phyloP scores from a whole-genome alignment of 2,113 vertebrate genomes.

The Porphyrio hochstetteri region DNA sequence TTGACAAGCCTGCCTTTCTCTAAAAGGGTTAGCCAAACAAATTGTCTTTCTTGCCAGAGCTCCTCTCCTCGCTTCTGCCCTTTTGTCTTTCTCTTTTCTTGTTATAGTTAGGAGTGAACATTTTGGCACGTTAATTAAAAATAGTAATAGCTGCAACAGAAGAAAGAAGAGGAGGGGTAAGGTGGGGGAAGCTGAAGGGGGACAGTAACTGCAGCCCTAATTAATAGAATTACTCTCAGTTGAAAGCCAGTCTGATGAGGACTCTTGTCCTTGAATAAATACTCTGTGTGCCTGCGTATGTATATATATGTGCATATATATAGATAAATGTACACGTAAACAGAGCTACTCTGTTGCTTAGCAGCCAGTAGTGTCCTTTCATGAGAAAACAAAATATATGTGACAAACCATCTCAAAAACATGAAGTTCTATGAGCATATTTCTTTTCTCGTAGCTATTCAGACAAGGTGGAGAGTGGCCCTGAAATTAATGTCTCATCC shows the following conservation, averaged over 20 bases:
- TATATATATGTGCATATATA: not conserved
- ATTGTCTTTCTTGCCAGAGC: not conserved
- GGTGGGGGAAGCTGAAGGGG: slow-evolving; percentile 34
- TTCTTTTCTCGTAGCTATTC: not conserved
- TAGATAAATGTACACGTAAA: slow-evolving; percentile 12
- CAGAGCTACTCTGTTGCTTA: slow-evolving; percentile 66
- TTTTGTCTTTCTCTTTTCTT: slow-evolving; percentile 35
- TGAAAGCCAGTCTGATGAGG: slow-evolving; percentile 61
- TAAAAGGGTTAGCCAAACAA: slow-evolving; percentile 27
- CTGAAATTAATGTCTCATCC: slow-evolving; percentile 68
- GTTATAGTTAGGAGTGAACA: slow-evolving; percentile 42
- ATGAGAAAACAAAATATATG: slow-evolving; percentile 16
- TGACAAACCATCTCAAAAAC: slow-evolving; percentile 23
- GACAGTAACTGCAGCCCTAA: slow-evolving; percentile 46
- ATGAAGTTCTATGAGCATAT: not conserved
- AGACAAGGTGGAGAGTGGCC: slow-evolving; percentile 44
- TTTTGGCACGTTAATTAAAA: slow-evolving; percentile 73
- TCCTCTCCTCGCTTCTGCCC: not conserved
- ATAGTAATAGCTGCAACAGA: slow-evolving; percentile 62
- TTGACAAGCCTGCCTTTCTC: slow-evolving; percentile 11
- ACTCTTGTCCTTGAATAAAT: slow-evolving; percentile 56
- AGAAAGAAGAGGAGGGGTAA: slow-evolving; percentile 33
- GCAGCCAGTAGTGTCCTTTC: slow-evolving; percentile 61
- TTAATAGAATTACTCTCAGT: slow-evolving; percentile 68
- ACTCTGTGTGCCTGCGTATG: not conserved